Base-by-base conservation (phyloP, 1,140 invertebrate genomes). In the Triops longicaudatus region DNA sequence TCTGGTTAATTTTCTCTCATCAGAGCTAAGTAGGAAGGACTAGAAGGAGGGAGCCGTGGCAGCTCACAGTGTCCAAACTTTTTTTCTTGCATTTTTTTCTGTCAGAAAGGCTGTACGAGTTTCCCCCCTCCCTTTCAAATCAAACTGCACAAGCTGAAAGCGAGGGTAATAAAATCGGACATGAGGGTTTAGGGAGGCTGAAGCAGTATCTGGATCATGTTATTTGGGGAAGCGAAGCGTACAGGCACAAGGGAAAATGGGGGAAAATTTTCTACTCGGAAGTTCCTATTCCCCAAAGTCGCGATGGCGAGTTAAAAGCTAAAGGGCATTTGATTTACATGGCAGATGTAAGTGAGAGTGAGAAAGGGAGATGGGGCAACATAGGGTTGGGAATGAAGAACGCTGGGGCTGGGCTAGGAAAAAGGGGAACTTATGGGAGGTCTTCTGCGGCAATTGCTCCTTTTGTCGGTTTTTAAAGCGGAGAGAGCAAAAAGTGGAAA, bases 291-390 rank as follows among this genome's bases (percentile, higher is more conserved):
- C 31, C 31, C 50, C 50, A 22, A 63, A 63, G 50, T 63, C n/a
- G 50, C 50, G 50, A 22, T 63, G 50, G 50, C 50, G 22, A 63
- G 22, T 17, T 63, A n/a, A 63, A 63, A 63, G 50, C 50, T 22
- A 63, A 63, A 63, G 50, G 50, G 50, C 50, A 63, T 63, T 17
- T 63, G 50, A 63, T 63, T 63, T 63, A 63, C 50, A 63, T 63
- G 50, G 50, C 50, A 63, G 50, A 63, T 63, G 50, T 22, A 63
- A 63, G 50, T 63, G 50, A 63, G 50, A 63, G 22, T n/a, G 22
- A 17, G 50, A 63, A 22, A 63, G 50, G 50, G 50, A 63, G n/a
- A 63, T 9, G 71, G 71, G n/a, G 71, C 71, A 2, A 72, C 2
- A 28, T 73, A 73, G 73, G 37, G 27, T 73, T n/a, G 73, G 17